phyloP scores from a whole-genome alignment of 2,888 invertebrate genomes.

The Schizotus pectinicornis region DNA sequence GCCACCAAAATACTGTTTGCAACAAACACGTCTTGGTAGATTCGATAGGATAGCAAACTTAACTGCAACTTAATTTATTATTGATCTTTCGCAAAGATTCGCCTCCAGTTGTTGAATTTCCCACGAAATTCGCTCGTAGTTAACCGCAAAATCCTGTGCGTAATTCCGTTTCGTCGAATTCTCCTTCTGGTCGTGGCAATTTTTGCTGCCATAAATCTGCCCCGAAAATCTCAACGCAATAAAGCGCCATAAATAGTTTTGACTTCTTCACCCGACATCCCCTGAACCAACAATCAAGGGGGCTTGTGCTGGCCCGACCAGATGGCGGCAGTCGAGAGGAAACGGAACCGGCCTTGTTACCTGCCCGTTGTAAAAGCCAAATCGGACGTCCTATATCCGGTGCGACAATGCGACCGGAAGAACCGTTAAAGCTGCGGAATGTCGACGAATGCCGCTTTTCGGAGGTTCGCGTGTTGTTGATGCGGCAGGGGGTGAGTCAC shows the following conservation, averaged over 20 bases:
- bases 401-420: slow-evolving; percentile 47
- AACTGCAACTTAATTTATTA: not conserved
- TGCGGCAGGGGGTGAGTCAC: not conserved
- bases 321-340: slow-evolving; percentile 37
- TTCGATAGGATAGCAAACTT: not conserved
- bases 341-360: slow-evolving; percentile 47
- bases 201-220: too few relatives aligned
- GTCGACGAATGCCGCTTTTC: slow-evolving; percentile 37
- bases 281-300: too few relatives aligned
- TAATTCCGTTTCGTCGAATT: too few relatives aligned
- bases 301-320: slow-evolving; percentile 18
- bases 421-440: slow-evolving; percentile 42
- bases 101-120: too few relatives aligned
- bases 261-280: too few relatives aligned
- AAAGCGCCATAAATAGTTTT: too few relatives aligned
- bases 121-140: too few relatives aligned
- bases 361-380: slow-evolving; percentile 42
- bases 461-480: not conserved
- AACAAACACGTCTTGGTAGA: not conserved
- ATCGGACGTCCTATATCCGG: slow-evolving; percentile 59
- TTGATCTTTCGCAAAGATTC: too few relatives aligned
- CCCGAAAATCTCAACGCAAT: too few relatives aligned
- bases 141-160: too few relatives aligned
- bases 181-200: too few relatives aligned
- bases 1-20: not conserved